phyloP scores from a whole-genome alignment of 2,113 vertebrate species.

The Illadopsis cleaveri region DNA sequence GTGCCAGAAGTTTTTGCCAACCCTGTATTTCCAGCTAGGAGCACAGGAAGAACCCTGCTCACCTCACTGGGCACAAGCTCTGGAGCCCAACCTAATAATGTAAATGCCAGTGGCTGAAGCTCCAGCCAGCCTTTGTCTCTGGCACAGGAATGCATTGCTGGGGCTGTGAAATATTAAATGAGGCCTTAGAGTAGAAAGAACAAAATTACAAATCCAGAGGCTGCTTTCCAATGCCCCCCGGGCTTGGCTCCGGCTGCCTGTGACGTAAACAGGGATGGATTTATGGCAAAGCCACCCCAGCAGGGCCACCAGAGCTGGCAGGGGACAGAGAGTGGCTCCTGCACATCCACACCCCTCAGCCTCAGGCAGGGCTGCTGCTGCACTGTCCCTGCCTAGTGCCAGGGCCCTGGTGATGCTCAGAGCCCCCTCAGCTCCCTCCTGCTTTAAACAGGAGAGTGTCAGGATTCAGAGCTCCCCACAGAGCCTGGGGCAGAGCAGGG shows the following conservation, averaged over 20 bases:
- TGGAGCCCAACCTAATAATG: background rate
- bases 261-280: background rate
- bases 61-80: accelerated
- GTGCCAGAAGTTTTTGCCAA: background rate
- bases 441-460: background rate
- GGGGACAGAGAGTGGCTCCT: background rate
- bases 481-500: background rate
- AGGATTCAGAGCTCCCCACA: background rate
- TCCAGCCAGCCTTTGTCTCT: background rate
- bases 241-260: background rate
- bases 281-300: background rate
- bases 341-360: background rate
- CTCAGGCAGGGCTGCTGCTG: background rate
- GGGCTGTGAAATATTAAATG: constrained; percentile 2
- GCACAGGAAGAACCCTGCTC: background rate
- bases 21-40: background rate
- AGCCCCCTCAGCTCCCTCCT: background rate
- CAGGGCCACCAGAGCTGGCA: background rate
- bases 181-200: background rate
- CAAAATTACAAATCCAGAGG: background rate
- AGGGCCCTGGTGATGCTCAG: background rate
- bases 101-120: background rate
- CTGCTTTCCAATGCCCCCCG: background rate
- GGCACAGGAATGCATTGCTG: background rate
- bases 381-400: accelerated